Base-by-base conservation (phyloP, 2,113 vertebrate genomes). In the Epinephelus moara region DNA sequence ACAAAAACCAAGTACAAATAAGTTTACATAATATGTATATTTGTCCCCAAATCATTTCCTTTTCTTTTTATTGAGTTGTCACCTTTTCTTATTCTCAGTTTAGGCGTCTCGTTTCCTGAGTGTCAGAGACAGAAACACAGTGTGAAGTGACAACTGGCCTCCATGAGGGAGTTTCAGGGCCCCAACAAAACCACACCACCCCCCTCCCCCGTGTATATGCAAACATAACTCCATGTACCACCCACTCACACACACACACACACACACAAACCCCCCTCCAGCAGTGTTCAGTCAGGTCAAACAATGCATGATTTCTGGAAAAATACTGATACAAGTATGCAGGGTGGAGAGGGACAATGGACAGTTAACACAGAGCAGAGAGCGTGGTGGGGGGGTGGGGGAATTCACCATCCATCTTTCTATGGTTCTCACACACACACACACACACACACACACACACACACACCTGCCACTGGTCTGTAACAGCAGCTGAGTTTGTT, bases 281-380 rank as follows among this genome's bases (percentile, higher is more conserved):
- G 70, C 66, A 9, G 60, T 30, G 79, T 77, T 81, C 63, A 62
- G 60, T 19, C 52, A 2, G 64, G 53, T 69, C 82, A 71, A 87
- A 94, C 93, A 94, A 92, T 93, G 87, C 57, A 78, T 30, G 30
- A 88, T 92, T 94, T 95, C 94, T 95, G 93, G 94, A 94, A 95
- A 91, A 91, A 88, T 88, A 86, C 92, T 76, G 85, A 91, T 85
- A 81, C 82, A 91, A 76, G 80, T 85, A 66, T 78, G 79, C 82
- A 27, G 79, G n/a, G 60, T 17, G n/a, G 47, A 37, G 42, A n/a
- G 52, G 76, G 62, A 95, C 94, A 95, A 94, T 91, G 68, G 83
- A 84, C 85, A 47, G 81, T 45, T 47, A 56, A 18, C 62, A 84
- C 71, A 70, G 90, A 90, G 91, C 85, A 85, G 69, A 89, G 85